Percentiles rank a stretch among this genome's conserved stretches.
These are phyloP conservation scores for Drosophila mimica DNA, from an alignment of 2,888 invertebrate genomes.

Conservation along the genomic window DNA sequence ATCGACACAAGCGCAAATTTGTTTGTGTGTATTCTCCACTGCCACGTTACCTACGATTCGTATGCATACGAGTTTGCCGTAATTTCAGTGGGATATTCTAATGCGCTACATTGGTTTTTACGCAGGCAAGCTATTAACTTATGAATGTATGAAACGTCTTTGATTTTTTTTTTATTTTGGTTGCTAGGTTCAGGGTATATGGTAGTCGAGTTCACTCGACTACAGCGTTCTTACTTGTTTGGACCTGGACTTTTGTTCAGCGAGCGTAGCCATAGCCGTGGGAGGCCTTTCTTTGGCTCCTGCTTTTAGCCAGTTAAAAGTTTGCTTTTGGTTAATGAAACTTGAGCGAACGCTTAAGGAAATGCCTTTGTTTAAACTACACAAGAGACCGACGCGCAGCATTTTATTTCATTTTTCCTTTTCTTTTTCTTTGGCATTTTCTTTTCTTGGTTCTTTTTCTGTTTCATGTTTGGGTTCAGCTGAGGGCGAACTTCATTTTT, in stretches of 20 bases:
- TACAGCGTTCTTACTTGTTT: no score
- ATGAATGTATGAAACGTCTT: no score
- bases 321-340: conserved; percentile 70
- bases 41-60: no score
- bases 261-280: conserved; percentile 4
- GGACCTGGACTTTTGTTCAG: conserved; percentile 24
- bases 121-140: no score
- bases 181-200: no score
- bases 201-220: no score
- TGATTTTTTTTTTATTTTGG: no score
- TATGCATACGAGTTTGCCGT: no score
- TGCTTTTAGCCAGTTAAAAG: conserved; percentile 59
- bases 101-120: no score
- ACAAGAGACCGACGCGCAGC: conserved; percentile 26
- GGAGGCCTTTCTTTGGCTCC: conserved; percentile 8
- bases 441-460: neutral
- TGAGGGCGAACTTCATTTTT: conserved; percentile 38
- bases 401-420: neutral
- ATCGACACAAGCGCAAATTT: no score
- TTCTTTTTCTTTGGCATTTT: conserved; percentile 5
- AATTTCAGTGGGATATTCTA: no score
- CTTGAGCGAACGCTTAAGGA: conserved; percentile 74
- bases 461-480: conserved; percentile 22
- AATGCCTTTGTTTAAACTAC: conserved; percentile 69
- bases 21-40: no score